Percentiles rank a stretch among this genome's conserved stretches.
These are phyloP conservation scores for Emydoidea blandingii DNA, from an alignment of 2,797 vertebrate species.

Conservation along the genomic window DNA sequence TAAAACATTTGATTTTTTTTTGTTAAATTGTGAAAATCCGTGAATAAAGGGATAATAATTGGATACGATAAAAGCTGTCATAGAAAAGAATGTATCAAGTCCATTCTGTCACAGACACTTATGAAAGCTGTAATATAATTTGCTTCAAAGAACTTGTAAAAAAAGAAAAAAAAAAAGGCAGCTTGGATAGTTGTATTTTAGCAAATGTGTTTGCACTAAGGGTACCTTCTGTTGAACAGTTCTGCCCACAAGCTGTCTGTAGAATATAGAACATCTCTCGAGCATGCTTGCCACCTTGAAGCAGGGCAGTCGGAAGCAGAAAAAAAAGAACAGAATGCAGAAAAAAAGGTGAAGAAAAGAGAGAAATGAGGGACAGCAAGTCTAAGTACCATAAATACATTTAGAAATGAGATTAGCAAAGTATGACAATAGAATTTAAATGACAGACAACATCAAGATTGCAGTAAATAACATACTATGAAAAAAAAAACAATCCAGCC, in stretches of 20 bases:
- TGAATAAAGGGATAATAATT: conserved; percentile 78
- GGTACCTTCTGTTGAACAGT: conserved; percentile 99
- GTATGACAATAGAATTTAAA: conserved; percentile 86
- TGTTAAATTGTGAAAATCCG: conserved; percentile 65
- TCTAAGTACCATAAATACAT: conserved; percentile 87
- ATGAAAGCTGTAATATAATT: conserved; percentile 83
- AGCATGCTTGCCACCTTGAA: conserved; percentile 97
- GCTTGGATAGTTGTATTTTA: conserved; percentile 84
- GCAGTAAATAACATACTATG: conserved; percentile 83
- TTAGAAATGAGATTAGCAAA: conserved; percentile 88
- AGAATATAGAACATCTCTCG: conserved; percentile 99
- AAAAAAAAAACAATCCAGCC: conserved; percentile 80
- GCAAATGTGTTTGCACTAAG: conserved; percentile 87
- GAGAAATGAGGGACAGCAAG: conserved; percentile 87
- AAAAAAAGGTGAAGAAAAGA: conserved; percentile 86
- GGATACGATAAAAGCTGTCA: conserved; percentile 77
- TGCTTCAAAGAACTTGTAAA: conserved; percentile 76
- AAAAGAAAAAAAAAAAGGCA: conserved; percentile 67
- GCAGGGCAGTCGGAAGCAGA: conserved; percentile 90
- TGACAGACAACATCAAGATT: conserved; percentile 84
- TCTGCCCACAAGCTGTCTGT: conserved; percentile 97
- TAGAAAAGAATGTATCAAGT: conserved; percentile 75
- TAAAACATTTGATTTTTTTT: conserved; percentile 72
- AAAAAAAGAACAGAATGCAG: conserved; percentile 80
- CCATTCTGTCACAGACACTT: conserved; percentile 82